Percentiles rank a stretch among this genome's conserved stretches.
phyloP scores from a whole-genome alignment of 1,140 invertebrate species.

The Frieseomelitta varia region DNA sequence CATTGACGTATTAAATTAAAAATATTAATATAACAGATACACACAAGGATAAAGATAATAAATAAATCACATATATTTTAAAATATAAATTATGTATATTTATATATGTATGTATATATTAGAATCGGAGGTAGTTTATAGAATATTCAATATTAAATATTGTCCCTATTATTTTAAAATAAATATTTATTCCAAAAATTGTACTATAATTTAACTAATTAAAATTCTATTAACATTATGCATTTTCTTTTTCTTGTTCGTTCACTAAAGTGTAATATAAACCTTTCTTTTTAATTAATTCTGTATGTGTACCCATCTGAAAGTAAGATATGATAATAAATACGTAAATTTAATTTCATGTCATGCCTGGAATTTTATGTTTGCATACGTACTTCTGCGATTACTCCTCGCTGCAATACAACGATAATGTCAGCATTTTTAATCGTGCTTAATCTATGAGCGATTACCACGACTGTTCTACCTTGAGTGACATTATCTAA shows the following conservation, averaged over 20 bases:
- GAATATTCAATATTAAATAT: neutral
- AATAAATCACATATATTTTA: neutral
- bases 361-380: constrained; percentile 42
- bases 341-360: constrained; percentile 34
- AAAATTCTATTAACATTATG: constrained; percentile 13
- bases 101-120: neutral
- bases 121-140: constrained; percentile 17
- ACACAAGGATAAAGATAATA: constrained; percentile 6
- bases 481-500: constrained; percentile 90
- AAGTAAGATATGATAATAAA: constrained; percentile 69
- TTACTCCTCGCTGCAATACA: constrained; percentile 90
- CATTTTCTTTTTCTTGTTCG: constrained; percentile 81
- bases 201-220: constrained; percentile 3
- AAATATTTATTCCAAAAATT: constrained; percentile 12
- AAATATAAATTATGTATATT: constrained; percentile 5
- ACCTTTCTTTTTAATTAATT: constrained; percentile 84
- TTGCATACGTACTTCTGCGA: constrained; percentile 88
- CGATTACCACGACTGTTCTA: constrained; percentile 93
- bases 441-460: constrained; percentile 94
- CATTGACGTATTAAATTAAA: neutral
- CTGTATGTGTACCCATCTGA: constrained; percentile 85
- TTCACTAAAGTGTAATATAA: constrained; percentile 88
- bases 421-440: constrained; percentile 94
- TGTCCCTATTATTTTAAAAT: neutral
- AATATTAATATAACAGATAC: neutral